Percentiles rank a stretch among this genome's conserved stretches.
phyloP scores from a whole-genome alignment of 1,140 invertebrate genomes.

The Drosophila repleta region DNA sequence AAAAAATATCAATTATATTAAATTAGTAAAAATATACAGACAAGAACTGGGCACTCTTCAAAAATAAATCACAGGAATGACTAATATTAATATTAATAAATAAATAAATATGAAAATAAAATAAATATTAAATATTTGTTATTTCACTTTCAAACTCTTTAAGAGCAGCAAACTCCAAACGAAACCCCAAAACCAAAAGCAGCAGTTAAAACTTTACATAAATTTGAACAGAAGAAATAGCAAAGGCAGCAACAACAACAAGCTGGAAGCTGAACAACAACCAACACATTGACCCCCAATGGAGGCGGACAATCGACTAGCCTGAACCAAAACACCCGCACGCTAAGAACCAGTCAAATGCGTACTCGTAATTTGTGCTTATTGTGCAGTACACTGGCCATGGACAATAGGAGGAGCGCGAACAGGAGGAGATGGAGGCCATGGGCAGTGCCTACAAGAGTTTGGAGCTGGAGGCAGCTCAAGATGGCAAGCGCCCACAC shows the following conservation, averaged over 20 bases:
- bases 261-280: background rate
- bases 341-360: slow-evolving; percentile 35
- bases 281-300: slow-evolving; percentile 53
- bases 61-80: too few species aligned
- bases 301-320: slow-evolving; percentile 49
- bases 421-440: background rate
- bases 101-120: too few species aligned
- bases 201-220: slow-evolving; percentile 76
- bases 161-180: background rate
- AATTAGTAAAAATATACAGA: too few species aligned
- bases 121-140: too few species aligned
- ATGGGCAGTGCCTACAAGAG: background rate
- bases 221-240: slow-evolving; percentile 70
- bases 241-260: slow-evolving; percentile 16
- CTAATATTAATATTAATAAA: too few species aligned
- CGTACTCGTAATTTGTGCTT: slow-evolving; percentile 78
- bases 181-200: slow-evolving; percentile 17
- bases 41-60: too few species aligned
- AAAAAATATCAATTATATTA: too few species aligned
- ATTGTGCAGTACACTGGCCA: slow-evolving; percentile 63
- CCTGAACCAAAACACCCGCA: slow-evolving; percentile 17
- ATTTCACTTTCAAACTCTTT: too few species aligned
- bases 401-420: slow-evolving; percentile 5
- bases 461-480: background rate
- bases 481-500: slow-evolving; percentile 59